Evolutionary conservation across 1,140 invertebrate genomes (phyloP).

Genomic region (Halotydeus destructor): DNA sequence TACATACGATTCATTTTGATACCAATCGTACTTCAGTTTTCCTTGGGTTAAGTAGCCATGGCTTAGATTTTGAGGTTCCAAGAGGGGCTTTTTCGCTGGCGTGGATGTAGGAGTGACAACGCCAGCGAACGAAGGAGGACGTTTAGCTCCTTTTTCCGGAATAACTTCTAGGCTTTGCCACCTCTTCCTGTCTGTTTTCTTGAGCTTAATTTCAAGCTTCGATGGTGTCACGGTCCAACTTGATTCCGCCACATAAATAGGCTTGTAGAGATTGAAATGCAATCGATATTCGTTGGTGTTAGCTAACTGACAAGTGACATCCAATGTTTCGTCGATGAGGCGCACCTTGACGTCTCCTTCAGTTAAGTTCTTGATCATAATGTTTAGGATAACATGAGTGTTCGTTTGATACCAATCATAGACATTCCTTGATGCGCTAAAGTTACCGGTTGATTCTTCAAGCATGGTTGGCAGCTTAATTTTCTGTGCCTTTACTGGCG

Average conservation of each 20-base stretch:
- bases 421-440: constrained; percentile 11
- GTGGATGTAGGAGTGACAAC: neutral
- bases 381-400: constrained; percentile 13
- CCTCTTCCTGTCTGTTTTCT: constrained; percentile 12
- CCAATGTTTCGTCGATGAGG: constrained; percentile 12
- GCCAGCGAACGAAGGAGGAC: too few species aligned
- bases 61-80: neutral
- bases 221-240: constrained; percentile 13
- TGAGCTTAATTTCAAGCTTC: constrained; percentile 13
- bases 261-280: constrained; percentile 13
- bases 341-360: constrained; percentile 15
- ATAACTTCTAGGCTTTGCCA: constrained; percentile 13
- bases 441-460: constrained; percentile 12
- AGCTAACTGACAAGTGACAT: constrained; percentile 11
- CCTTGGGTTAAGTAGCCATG: neutral
- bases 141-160: constrained; percentile 10
- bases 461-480: constrained; percentile 8
- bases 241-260: constrained; percentile 13
- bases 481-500: too few species aligned
- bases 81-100: neutral
- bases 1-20: constrained; percentile 8
- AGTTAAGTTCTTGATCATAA: constrained; percentile 13
- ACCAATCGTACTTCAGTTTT: constrained; percentile 11
- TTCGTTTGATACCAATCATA: constrained; percentile 16
- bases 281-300: constrained; percentile 10